A percentile compares a stretch with the other conserved stretches of the same genome.
phyloP scores from a whole-genome alignment of 2,797 vertebrate species.

The Lindbergichthys nudifrons region DNA sequence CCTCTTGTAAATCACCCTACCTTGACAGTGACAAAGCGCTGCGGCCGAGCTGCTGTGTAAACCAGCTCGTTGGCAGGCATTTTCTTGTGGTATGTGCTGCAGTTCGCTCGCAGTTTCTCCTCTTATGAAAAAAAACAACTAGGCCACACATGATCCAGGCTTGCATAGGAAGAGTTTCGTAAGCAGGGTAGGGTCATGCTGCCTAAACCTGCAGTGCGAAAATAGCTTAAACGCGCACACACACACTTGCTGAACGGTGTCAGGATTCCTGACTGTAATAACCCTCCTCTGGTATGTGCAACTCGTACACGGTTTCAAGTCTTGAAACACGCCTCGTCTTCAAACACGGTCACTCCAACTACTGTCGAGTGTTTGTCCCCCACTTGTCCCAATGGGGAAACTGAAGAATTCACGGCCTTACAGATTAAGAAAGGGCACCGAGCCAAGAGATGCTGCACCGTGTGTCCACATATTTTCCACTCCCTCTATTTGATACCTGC shows the following conservation, averaged over 20 bases:
- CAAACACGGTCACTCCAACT: neutral
- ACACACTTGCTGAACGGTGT: constrained; percentile 6
- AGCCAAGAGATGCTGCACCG: constrained; percentile 55
- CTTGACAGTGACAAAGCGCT: constrained; percentile 58
- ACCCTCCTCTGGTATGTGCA: constrained; percentile 51
- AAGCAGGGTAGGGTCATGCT: constrained; percentile 21
- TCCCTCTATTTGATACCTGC: constrained; percentile 54
- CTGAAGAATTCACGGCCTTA: constrained; percentile 47
- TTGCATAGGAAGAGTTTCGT: constrained; percentile 8
- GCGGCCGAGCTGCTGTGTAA: constrained; percentile 63
- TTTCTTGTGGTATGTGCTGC: constrained; percentile 57
- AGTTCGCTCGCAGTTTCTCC: constrained; percentile 19
- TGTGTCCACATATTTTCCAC: constrained; percentile 47
- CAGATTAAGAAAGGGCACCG: neutral
- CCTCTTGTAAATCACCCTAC: constrained; percentile 55
- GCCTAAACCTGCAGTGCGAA: constrained; percentile 42
- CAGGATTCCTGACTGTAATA: constrained; percentile 54
- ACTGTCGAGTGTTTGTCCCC: constrained; percentile 16
- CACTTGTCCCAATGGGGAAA: constrained; percentile 26
- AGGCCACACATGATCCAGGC: neutral
- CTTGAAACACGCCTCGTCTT: neutral
- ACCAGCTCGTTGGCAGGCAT: constrained; percentile 39
- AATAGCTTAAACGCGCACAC: constrained; percentile 38
- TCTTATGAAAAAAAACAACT: neutral
- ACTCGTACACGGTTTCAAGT: constrained; percentile 53